These are phyloP conservation scores for Poecilia gillii DNA, from an alignment of 2,797 vertebrate genomes.

Conservation along the genomic window DNA sequence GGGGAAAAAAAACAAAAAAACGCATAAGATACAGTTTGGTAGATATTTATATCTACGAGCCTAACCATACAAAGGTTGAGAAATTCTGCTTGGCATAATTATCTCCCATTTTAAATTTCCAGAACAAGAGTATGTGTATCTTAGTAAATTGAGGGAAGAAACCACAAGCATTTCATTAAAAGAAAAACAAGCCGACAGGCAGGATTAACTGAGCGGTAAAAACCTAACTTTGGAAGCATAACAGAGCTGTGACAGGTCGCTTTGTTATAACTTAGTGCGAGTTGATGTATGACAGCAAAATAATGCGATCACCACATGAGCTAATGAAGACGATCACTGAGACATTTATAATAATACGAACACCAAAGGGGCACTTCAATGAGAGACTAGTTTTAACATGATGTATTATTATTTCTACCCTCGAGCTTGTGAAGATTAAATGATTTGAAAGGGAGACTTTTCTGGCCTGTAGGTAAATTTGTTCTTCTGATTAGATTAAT, in stretches of 20 bases:
- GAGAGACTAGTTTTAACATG: not conserved
- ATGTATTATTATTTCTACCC: not conserved
- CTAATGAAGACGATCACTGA: constrained; percentile 1
- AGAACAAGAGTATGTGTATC: not conserved
- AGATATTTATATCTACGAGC: not conserved
- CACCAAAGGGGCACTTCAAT: not conserved
- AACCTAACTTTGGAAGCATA: constrained; percentile 1
- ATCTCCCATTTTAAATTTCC: not conserved
- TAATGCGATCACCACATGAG: not conserved
- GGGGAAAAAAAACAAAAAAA: not conserved
- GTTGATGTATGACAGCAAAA: not conserved
- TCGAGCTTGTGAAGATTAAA: not conserved
- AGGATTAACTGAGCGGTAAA: not conserved
- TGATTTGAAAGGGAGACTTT: not conserved
- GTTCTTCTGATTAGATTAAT: not conserved
- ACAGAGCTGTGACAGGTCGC: not conserved
- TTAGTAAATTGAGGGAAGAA: constrained; percentile 1
- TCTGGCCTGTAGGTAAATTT: not conserved
- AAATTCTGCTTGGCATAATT: not conserved
- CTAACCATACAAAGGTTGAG: not conserved
- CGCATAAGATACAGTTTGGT: not conserved
- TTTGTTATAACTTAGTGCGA: constrained; percentile 2
- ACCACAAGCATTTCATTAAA: not conserved
- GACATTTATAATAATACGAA: not conserved
- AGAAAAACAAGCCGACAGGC: not conserved